Base-by-base conservation (phyloP, 2,888 invertebrate species). In the Chalcis sispes region DNA sequence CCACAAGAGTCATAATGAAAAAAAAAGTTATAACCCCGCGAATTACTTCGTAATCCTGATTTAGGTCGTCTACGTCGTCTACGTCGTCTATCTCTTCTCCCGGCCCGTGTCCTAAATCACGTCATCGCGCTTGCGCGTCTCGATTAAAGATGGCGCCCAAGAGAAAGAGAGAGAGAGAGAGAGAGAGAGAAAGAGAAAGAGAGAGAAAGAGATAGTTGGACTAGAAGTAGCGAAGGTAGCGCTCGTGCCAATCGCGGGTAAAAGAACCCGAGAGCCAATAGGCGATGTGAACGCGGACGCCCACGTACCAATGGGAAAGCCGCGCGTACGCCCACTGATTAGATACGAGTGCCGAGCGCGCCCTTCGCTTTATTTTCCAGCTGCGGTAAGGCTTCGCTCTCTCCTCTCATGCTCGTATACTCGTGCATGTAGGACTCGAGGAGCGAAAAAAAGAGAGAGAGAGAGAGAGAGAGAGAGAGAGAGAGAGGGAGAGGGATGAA, bases 311-410 rank as follows among this genome's bases (percentile, higher is more conserved):
- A 87, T 87, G 80, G 79, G 84, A 80, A 81, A 83, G 81, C n/a
- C 79, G 80, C 77, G 78, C 83, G 80, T 82, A 87, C 88, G 88
- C 88, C 88, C 87, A 87, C 85, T 86, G 86, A 87, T 87, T 87
- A 86, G 86, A 85, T 83, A 82, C 77, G 79, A 79, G 80, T 29
- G 48, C 29, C n/a, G 46, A n/a, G 50, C 3, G 32, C 8, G 20
- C 52, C 36, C 20, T 40, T 52, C 18, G 7, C 10, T 62, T 52
- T 36, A 18, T 20, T 46, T 56, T 15, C 8, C 29, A 36, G 10
- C n/a, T 32, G 29, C 32, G 23, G 27, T 7, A 4, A 36, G 10
- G 10, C 36, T 36, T 10, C 4, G 4, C 36, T 36, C 36, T 36
- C n/a, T n/a, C n/a, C n/a, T n/a, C n/a, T n/a, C n/a, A n/a, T n/a